Evolutionary conservation across 1,140 invertebrate species (phyloP), one percentile per base, ranked within the genome.

Genomic region (Monomorium pharaonis): DNA sequence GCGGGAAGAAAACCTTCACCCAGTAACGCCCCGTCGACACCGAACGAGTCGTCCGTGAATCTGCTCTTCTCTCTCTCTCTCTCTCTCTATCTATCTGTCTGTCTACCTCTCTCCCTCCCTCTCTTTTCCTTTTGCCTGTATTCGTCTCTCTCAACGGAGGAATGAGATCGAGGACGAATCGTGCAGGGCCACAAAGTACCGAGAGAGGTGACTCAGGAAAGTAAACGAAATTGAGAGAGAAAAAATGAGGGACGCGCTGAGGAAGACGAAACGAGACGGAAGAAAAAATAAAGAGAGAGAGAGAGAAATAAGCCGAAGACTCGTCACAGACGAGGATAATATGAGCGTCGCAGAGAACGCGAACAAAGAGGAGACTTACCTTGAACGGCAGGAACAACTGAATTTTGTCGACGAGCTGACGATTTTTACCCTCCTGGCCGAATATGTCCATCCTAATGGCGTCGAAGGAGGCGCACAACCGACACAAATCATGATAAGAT

Each of bases 361-460:
- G 56, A 65, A 69, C 42, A 85, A 37, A 44, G 65, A 80, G 6
- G 47, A 77, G 81, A 54, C 62, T 92, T 69, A 96, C 95, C 94
- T 95, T 93, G 92, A 96, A 95, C 24, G 95, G 95, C 42, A 96
- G 89, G 81, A 95, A 95, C 44, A 94, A 94, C 75, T 95, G 93
- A 77, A 96, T 96, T 88, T 96, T 96, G 86, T 95, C 93, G 56
- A 94, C 93, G 62, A 96, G 93, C 74, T 95, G 95, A 74, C 95
- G 94, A 88, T 94, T 94, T 74, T 92, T 94, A 44, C 95, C 95
- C 62, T 95, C 95, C 86, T 95, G 92, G 44, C 95, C 94, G 89
- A 96, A 96, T 72, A 96, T 94, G 87, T 95, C 93, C 93, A 96
- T 95, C 92, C 95, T 95, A 78, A 95, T 94, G 70, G 94, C 94